Conservation (phyloP, 2,888 invertebrate genomes). For the Choreutis nemorana region DNA sequence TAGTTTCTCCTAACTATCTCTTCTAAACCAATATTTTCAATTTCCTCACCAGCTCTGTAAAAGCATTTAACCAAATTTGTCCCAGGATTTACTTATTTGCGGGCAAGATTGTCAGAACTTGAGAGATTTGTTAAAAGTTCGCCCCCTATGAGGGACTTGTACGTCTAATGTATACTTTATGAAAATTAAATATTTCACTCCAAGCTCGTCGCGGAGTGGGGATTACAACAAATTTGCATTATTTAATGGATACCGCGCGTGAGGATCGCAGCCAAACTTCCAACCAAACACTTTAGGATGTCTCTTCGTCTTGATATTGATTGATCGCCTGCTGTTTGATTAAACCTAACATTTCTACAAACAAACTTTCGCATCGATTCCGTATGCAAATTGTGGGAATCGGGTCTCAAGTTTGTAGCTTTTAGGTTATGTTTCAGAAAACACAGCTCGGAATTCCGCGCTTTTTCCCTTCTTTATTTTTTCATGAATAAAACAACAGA, state of each 20-base stretch:
- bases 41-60: too few relatives aligned
- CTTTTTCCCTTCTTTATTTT: conserved; percentile 52
- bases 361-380: conserved; percentile 11
- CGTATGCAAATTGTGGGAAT: conserved; percentile 23
- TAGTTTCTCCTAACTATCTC: too few relatives aligned
- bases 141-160: conserved; percentile 26
- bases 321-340: conserved; percentile 22
- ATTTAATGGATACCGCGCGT: conserved; percentile 60
- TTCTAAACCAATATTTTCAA: too few relatives aligned
- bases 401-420: too few relatives aligned
- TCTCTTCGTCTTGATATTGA: conserved; percentile 27
- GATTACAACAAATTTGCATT: conserved; percentile 66
- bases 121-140: conserved; percentile 18
- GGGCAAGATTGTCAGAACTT: too few relatives aligned
- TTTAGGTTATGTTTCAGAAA: too few relatives aligned
- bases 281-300: conserved; percentile 22
- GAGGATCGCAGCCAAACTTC: conserved; percentile 53
- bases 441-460: conserved; percentile 33
- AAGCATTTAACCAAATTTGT: too few relatives aligned
- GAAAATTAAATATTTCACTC: conserved; percentile 66
- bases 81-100: too few relatives aligned
- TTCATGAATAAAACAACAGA: conserved; percentile 67
- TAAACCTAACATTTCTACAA: background rate
- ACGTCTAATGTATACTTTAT: conserved; percentile 59
- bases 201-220: conserved; percentile 36